Evolutionary conservation across 2,888 invertebrate genomes (phyloP).

Genomic region (Amblyjoppa fuscipennis): DNA sequence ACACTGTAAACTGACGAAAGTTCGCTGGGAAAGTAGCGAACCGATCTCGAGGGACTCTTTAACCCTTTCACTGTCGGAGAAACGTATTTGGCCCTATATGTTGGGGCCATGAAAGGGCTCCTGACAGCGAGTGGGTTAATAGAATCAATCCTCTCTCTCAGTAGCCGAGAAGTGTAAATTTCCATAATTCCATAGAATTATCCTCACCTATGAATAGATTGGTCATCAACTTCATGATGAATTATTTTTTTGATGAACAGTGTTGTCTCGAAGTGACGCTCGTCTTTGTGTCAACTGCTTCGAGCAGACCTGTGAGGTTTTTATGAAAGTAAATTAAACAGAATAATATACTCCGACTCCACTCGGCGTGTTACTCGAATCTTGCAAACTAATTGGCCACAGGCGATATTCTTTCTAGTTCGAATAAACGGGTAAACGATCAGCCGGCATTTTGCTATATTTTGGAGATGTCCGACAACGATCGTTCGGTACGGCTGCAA

Average conservation of each 20-base stretch:
- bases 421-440: neutral
- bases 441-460: neutral
- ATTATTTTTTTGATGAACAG: neutral
- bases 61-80: too few relatives aligned
- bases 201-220: conserved; percentile 26
- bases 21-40: neutral
- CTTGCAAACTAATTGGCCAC: neutral
- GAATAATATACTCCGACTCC: neutral
- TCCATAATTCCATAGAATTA: neutral
- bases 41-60: too few relatives aligned
- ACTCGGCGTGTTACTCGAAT: neutral
- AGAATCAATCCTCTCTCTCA: too few relatives aligned
- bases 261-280: neutral
- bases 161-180: neutral
- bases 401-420: neutral
- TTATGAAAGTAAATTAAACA: conserved; percentile 5
- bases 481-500: neutral
- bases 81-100: too few relatives aligned
- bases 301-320: neutral
- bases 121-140: too few relatives aligned
- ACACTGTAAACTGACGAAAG: neutral
- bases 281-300: neutral
- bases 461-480: neutral
- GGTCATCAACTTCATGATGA: conserved; percentile 35
- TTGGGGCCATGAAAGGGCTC: too few relatives aligned